Base-by-base conservation (phyloP, 1,140 invertebrate genomes). In the Carcinoscorpius rotundicauda region DNA sequence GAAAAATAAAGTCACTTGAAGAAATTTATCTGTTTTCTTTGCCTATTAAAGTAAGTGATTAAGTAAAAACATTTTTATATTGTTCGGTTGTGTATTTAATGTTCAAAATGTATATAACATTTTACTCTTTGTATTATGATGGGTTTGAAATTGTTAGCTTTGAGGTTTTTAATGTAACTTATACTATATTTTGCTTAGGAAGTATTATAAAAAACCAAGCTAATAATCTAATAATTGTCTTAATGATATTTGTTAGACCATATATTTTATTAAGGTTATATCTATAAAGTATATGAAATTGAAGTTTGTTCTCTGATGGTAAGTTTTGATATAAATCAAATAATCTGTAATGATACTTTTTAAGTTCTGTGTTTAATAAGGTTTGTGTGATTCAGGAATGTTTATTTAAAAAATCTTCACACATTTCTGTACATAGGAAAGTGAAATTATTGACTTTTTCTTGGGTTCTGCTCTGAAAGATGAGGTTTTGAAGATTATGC, bases 401-500 rank as follows among this genome's bases (percentile, higher is more conserved):
- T 52, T 64, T 58, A 53, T 57, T 48, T 74, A 77, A 59, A 72
- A 29, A 29, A 29, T 29, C 29, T 29, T 29, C 29, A 29, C 29
- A 29, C 29, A 29, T 29, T 29, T 29, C 29, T 29, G 29, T 29
- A 0, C 29, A 29, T 29, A 29, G 84, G 97, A 99, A 81, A 94
- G 87, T 74, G 97, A 99, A 81, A 99, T 99, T 78, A 98, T 99
- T 70, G 97, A 99, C 76, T 88, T 88, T 76, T 98, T 99, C 81
- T 86, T 99, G 73, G 92, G 93, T 51, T 79, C 85, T 0, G 77
- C 86, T 6, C 80, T 99, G 8, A 98, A 97, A 74, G 97, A 99
- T 81, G 97, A 99, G 77, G 97, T 91, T 29, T 80, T 99, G 52
- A 99, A 99, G 79, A 99, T 99, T 75, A 98, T 98, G 93, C 97